Base-by-base conservation (phyloP, 2,888 invertebrate genomes). In the Neria commutata region DNA sequence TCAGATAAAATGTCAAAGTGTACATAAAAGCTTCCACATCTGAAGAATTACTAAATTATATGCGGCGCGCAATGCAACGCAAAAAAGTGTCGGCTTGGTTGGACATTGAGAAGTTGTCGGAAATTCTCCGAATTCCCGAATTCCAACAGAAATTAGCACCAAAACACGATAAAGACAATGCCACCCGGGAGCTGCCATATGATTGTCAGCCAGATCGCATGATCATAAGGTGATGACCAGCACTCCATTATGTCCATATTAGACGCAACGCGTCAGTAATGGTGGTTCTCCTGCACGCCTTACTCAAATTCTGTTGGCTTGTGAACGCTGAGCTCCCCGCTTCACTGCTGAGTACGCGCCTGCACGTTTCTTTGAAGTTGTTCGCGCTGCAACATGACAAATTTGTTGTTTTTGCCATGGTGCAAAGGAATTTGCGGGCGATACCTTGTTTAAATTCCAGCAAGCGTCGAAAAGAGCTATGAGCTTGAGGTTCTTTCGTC, bases 391-490 rank as follows among this genome's bases (percentile, higher is more conserved):
- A 37, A 37, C 37, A 54, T 58, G 66, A 75, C 74, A 73, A 76
- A 77, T 78, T 66, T 66, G 62, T 65, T 66, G 75, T 73, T 70
- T 64, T 64, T 64, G 65, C n/a, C n/a, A 4, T 29, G 29, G 10
- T 71, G 71, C 68, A 68, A 68, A 67, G 75, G 78, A 77, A 78
- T 78, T 70, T 69, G 70, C 69, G 65, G 64, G 60, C 71, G 76
- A 75, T 73, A 72, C 79, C 76, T 77, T 73, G 77, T 78, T 79
- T 78, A 79, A 80, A 80, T 79, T 80, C 80, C 77, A 72, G 64
- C 65, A 63, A 66, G 67, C 63, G 60, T 65, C 60, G 57, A 57
- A 40, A n/a, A 60, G 64, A 59, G 64, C 64, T 64, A 66, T 61
- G 56, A 60, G 63, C 64, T 59, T 53, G 56, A 26, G 46, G 40